Conservation (phyloP, 1,140 invertebrate species). For the Ptiloglossa arizonensis region DNA sequence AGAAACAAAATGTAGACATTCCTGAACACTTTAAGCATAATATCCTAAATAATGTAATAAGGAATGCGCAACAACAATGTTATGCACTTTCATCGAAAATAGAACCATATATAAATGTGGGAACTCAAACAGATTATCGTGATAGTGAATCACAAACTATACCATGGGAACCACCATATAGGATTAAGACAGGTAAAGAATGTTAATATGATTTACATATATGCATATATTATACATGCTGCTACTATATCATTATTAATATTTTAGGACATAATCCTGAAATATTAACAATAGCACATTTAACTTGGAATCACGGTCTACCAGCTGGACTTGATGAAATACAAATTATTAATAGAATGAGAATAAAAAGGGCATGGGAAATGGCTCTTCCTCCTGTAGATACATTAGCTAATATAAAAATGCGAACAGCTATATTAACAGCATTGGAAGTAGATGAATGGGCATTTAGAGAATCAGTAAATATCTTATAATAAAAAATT, state of each 20-base stretch:
- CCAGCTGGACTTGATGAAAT: conserved; percentile 85
- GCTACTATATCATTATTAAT: not conserved
- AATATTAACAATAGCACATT: conserved; percentile 78
- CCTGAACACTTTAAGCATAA: conserved; percentile 56
- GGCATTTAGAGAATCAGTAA: conserved; percentile 85
- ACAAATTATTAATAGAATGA: conserved; percentile 84
- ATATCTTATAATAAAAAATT: conserved; percentile 68
- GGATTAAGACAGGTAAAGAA: conserved; percentile 65
- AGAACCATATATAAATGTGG: conserved; percentile 71
- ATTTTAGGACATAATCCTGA: conserved; percentile 70
- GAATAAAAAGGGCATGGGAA: conserved; percentile 84
- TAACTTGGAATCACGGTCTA: conserved; percentile 83
- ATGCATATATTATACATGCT: not conserved
- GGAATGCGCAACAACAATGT: conserved; percentile 43
- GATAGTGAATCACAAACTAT: conserved; percentile 90
- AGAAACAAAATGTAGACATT: conserved; percentile 63
- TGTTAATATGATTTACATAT: conserved; percentile 1
- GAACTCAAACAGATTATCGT: conserved; percentile 87
- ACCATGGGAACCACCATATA: conserved; percentile 87
- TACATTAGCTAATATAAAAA: conserved; percentile 81
- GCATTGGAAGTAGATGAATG: conserved; percentile 86
- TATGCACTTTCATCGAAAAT: conserved; percentile 28
- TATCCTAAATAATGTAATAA: conserved; percentile 20
- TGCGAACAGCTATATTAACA: conserved; percentile 83
- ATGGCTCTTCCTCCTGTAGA: conserved; percentile 81